Evolutionary conservation across 2,113 vertebrate species (phyloP), one percentile per base, ranked within the genome.

Genomic region (Myiagra hebetior): DNA sequence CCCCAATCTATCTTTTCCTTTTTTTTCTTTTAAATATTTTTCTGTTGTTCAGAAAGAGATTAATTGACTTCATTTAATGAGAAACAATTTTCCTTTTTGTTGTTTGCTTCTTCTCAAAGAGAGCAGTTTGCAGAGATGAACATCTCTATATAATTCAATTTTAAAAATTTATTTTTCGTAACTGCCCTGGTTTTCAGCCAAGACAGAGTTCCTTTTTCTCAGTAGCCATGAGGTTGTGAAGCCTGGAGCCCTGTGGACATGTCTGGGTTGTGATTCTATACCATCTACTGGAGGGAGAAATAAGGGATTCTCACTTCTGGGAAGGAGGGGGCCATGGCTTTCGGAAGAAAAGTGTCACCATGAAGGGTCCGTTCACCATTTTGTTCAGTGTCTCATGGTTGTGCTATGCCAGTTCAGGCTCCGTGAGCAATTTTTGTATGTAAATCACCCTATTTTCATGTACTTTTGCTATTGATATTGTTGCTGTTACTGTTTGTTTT

Each of bases 261-360:
- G 10, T 33, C 31, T 37, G 16, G 4, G 8, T 28, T 57, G 9
- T 65, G 52, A 44, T 52, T 52, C 18, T 57, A 9, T 13, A 33
- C 10, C 8, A 28, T 27, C 18, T 57, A 8, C 19, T 13, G 17
- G 6, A 4, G 13, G 8, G 13, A 33, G 6, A 73, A 65, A 41
- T 27, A 50, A 28, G 9, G 13, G 12, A 52, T 39, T n/a, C 13
- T 52, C 19, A 52, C 10, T 17, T n/a, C 39, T 37, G 23, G 28
- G 22, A 46, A 44, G 11, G 15, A 65, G 7, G 6, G 23, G 11
- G 17, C 13, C 13, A 2, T 26, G 35, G 18, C 4, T 74, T 49
- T 33, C 0, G 0, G 27, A 74, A 57, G 33, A 81, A 81, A 59
- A 39, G 3, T 33, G 15, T 20, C 1, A 0, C 5, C 13, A 10